These are phyloP conservation scores for Aleiodes leptofemur DNA, from an alignment of 2,888 invertebrate genomes.

Conservation along the genomic window DNA sequence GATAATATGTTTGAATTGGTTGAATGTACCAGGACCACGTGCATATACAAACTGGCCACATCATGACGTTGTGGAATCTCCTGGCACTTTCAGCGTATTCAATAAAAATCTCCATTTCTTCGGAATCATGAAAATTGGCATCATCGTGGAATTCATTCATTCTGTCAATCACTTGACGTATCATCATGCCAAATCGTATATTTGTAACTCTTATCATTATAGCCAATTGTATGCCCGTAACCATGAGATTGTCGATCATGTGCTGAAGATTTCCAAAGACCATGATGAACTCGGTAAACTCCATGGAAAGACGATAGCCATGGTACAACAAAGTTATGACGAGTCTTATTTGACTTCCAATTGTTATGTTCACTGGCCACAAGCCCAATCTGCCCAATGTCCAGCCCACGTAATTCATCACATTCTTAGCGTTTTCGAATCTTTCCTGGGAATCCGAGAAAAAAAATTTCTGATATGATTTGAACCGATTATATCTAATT, in stretches of 20 bases:
- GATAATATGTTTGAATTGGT: constrained; percentile 47
- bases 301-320: constrained; percentile 27
- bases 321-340: constrained; percentile 25
- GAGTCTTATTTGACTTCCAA: constrained; percentile 2
- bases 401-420: background rate
- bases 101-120: constrained; percentile 51
- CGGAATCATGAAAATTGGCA: constrained; percentile 13
- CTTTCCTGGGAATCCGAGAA: background rate
- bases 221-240: background rate
- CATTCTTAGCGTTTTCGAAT: background rate
- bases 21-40: constrained; percentile 43
- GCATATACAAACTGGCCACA: constrained; percentile 33
- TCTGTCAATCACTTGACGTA: background rate
- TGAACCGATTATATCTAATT: too few species aligned
- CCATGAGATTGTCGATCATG: constrained; percentile 25
- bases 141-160: constrained; percentile 35
- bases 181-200: background rate
- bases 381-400: background rate
- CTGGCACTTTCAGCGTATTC: constrained; percentile 47
- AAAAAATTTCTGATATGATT: too few species aligned
- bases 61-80: constrained; percentile 36
- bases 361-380: constrained; percentile 29
- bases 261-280: constrained; percentile 33
- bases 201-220: background rate
- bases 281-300: constrained; percentile 36